Percentiles rank a stretch among this genome's conserved stretches.
Conservation (phyloP, 2,888 invertebrate species). For the Diploptera punctata region DNA sequence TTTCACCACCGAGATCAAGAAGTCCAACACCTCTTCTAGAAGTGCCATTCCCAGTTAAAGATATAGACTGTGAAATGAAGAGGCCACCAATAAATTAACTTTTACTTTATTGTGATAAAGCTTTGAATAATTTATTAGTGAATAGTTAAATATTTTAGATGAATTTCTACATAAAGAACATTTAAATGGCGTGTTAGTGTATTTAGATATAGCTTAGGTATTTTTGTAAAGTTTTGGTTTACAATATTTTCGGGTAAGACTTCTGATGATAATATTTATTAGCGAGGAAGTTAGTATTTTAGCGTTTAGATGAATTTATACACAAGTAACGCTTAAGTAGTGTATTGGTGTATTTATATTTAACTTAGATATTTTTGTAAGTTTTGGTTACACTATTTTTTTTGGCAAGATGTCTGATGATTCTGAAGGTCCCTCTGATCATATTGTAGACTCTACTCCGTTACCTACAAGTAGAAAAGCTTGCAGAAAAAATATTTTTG, state of each 20-base stretch:
- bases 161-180: neutral
- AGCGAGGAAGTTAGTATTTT: neutral
- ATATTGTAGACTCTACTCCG: neutral
- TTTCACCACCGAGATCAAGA: neutral
- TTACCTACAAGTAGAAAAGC: neutral
- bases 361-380: too few relatives aligned
- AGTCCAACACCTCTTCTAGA: conserved; percentile 4
- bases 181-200: neutral
- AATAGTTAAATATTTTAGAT: too few relatives aligned
- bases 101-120: neutral
- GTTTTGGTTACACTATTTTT: neutral
- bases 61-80: neutral
- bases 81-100: neutral
- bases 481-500: neutral
- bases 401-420: neutral
- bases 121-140: neutral
- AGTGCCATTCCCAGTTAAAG: neutral
- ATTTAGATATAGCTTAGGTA: neutral
- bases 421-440: neutral
- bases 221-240: neutral
- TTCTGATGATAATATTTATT: neutral
- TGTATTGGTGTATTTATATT: too few relatives aligned
- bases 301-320: too few relatives aligned
- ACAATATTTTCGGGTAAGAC: neutral
- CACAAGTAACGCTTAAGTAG: too few relatives aligned